Conservation (phyloP, 2,888 invertebrate genomes). For the Pollenia amentaria region DNA sequence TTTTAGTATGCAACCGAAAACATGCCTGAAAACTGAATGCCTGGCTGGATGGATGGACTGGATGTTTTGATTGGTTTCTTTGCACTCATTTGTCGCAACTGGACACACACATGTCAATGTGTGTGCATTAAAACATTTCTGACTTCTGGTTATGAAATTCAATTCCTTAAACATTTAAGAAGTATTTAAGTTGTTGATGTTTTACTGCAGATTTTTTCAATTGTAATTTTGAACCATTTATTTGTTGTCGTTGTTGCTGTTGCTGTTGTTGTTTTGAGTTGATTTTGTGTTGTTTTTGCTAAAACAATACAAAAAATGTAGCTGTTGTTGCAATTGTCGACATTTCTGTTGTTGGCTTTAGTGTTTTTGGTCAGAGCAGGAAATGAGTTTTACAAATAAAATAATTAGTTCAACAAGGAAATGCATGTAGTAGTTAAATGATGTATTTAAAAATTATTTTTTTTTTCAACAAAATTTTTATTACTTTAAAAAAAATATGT, state of each 20-base stretch:
- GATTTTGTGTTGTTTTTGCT: slow-evolving; percentile 9
- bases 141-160: slow-evolving; percentile 74
- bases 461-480: background rate
- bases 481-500: background rate
- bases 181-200: slow-evolving; percentile 67
- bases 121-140: slow-evolving; percentile 1
- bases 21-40: slow-evolving; percentile 49
- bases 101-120: slow-evolving; percentile 22
- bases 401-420: slow-evolving; percentile 71
- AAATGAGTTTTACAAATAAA: slow-evolving; percentile 71
- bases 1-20: slow-evolving; percentile 48
- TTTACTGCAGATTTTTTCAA: slow-evolving; percentile 65
- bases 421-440: slow-evolving; percentile 51
- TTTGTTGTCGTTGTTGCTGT: background rate
- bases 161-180: slow-evolving; percentile 72
- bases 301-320: background rate
- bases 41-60: slow-evolving; percentile 23
- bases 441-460: slow-evolving; percentile 4
- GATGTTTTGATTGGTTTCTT: slow-evolving; percentile 20
- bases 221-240: slow-evolving; percentile 55
- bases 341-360: slow-evolving; percentile 36
- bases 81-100: slow-evolving; percentile 33
- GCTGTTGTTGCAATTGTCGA: slow-evolving; percentile 43
- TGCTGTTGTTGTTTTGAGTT: slow-evolving; percentile 28
- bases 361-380: slow-evolving; percentile 66